phyloP scores from a whole-genome alignment of 1,140 invertebrate species.

The Zaprionus ghesquierei region DNA sequence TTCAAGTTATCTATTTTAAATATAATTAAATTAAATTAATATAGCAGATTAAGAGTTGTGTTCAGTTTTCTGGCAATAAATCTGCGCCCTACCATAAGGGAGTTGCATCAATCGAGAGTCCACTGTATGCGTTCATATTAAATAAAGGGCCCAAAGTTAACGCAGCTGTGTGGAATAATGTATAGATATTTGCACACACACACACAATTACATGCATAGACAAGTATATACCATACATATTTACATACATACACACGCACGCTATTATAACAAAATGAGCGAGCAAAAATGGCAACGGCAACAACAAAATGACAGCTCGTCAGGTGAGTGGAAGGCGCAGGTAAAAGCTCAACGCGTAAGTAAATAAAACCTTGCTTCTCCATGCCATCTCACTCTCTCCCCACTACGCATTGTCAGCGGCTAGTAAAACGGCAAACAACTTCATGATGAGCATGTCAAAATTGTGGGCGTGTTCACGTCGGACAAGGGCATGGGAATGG shows the following conservation, averaged over 20 bases:
- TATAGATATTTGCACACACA: conserved; percentile 5
- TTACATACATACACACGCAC: not conserved
- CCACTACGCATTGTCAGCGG: conserved; percentile 18
- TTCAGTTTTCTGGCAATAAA: too few species aligned
- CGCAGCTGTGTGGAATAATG: conserved; percentile 7
- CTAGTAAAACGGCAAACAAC: conserved; percentile 49
- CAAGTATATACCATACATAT: not conserved
- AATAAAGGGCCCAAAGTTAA: conserved; percentile 52
- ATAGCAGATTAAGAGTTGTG: too few species aligned
- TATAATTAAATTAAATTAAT: too few species aligned
- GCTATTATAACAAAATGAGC: conserved; percentile 71
- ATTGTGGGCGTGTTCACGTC: conserved; percentile 60
- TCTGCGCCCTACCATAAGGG: too few species aligned
- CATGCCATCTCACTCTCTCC: conserved; percentile 1
- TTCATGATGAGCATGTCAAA: conserved; percentile 33
- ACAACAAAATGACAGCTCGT: conserved; percentile 69
- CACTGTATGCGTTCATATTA: conserved; percentile 30
- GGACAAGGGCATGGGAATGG: not conserved
- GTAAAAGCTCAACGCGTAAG: conserved; percentile 70
- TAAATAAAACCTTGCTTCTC: conserved; percentile 57
- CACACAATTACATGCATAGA: not conserved
- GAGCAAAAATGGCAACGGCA: conserved; percentile 56
- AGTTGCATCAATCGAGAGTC: not conserved
- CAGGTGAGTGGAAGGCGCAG: conserved; percentile 59
- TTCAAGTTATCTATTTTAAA: too few species aligned